Percentiles rank a stretch among this genome's conserved stretches.
Evolutionary conservation across 2,888 invertebrate genomes (phyloP).

Genomic region (Eilema depressum): DNA sequence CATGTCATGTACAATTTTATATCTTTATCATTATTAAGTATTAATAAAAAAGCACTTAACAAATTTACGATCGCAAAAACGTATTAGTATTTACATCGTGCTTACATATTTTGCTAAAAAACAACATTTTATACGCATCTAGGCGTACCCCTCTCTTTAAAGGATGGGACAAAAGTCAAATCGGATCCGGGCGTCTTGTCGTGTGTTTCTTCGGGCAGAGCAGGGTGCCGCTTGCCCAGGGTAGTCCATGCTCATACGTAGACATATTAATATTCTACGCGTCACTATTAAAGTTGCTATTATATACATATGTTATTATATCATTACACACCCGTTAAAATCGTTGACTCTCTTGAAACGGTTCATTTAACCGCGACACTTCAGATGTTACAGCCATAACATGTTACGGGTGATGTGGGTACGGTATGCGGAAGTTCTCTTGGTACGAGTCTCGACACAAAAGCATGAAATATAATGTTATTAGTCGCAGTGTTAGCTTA

Average conservation of each 20-base stretch:
- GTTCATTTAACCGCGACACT: constrained; percentile 1
- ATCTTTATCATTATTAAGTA: neutral
- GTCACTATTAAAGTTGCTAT: too few relatives aligned
- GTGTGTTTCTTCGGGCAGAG: too few relatives aligned
- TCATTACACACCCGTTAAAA: neutral
- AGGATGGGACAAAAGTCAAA: too few relatives aligned
- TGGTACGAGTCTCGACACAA: neutral
- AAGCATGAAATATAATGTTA: neutral
- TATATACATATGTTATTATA: too few relatives aligned
- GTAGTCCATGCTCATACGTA: too few relatives aligned
- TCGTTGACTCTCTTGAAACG: constrained; percentile 6
- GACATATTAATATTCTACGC: too few relatives aligned
- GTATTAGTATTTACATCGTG: too few relatives aligned
- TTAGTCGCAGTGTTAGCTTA: neutral
- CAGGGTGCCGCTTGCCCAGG: too few relatives aligned
- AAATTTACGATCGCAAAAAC: neutral
- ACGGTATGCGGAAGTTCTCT: neutral
- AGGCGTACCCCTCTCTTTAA: too few relatives aligned
- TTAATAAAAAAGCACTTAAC: neutral
- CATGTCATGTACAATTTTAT: neutral
- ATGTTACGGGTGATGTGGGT: neutral
- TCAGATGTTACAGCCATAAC: neutral
- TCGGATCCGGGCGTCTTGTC: too few relatives aligned
- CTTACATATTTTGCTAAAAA: neutral
- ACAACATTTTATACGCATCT: too few relatives aligned